A percentile compares a stretch with the other conserved stretches of the same genome.
Conservation (phyloP, 2,113 vertebrate species). For the Percina caprodes region DNA sequence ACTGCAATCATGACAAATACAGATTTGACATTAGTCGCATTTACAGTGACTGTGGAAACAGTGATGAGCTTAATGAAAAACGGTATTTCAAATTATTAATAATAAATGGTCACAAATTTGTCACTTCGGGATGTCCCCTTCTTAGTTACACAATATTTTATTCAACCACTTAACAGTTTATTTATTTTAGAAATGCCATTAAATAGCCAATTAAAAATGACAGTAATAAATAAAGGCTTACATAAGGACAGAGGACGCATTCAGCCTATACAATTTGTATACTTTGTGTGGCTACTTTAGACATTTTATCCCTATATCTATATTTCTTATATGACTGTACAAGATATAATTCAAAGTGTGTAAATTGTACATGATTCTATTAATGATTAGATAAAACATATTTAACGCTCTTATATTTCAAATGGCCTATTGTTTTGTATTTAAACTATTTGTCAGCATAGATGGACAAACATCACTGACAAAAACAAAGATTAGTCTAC, state of each 20-base stretch:
- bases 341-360: neutral
- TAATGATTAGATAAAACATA: neutral
- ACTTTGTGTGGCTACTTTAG: neutral
- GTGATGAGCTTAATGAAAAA: no score
- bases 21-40: no score
- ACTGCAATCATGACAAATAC: neutral
- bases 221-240: neutral
- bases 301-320: neutral
- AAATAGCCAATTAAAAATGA: neutral
- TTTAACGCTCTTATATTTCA: neutral
- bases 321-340: no score
- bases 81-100: neutral
- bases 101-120: neutral
- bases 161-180: neutral
- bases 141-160: neutral
- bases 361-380: neutral
- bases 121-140: neutral
- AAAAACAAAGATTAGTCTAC: neutral
- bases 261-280: neutral
- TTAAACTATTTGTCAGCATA: neutral
- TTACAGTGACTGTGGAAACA: no score
- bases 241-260: no score
- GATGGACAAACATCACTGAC: neutral
- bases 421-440: neutral
- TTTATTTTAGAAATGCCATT: neutral